phyloP scores from a whole-genome alignment of 2,113 vertebrate species.

The Pseudorhombus dupliciocellatus region DNA sequence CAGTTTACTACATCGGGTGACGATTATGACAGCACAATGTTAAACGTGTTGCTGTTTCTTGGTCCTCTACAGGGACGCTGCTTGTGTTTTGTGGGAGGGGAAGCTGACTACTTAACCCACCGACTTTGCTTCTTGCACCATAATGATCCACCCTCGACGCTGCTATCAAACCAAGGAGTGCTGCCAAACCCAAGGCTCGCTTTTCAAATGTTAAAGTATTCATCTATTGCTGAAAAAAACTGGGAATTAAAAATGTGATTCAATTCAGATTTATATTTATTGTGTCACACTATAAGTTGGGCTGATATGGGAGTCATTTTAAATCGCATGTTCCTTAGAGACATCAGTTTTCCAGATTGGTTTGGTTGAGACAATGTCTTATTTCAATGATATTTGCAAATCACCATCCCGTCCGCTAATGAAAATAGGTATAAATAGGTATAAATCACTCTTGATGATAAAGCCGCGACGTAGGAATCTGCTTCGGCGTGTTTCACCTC shows the following conservation, averaged over 20 bases:
- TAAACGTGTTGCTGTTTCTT: conserved; percentile 10
- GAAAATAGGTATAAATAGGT: too few species aligned
- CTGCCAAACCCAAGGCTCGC: neutral
- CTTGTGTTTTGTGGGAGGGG: neutral
- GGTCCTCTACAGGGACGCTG: neutral
- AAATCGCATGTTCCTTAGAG: neutral
- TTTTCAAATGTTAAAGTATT: neutral
- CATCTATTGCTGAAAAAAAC: too few species aligned
- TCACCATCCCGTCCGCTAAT: too few species aligned
- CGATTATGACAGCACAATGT: neutral
- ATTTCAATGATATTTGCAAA: neutral
- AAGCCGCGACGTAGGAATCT: neutral
- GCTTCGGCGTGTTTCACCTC: neutral
- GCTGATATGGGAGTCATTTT: neutral
- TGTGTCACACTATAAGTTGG: neutral
- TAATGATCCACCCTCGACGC: neutral
- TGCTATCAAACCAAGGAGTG: neutral
- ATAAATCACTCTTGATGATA: neutral
- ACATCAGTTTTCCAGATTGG: neutral
- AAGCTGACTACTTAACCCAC: neutral
- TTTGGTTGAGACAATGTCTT: neutral
- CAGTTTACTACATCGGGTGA: neutral
- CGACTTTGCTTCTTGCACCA: neutral
- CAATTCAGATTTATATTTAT: neutral
- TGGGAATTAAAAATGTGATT: neutral